phyloP scores from a whole-genome alignment of 2,888 invertebrate genomes.

The Tillus elongatus region DNA sequence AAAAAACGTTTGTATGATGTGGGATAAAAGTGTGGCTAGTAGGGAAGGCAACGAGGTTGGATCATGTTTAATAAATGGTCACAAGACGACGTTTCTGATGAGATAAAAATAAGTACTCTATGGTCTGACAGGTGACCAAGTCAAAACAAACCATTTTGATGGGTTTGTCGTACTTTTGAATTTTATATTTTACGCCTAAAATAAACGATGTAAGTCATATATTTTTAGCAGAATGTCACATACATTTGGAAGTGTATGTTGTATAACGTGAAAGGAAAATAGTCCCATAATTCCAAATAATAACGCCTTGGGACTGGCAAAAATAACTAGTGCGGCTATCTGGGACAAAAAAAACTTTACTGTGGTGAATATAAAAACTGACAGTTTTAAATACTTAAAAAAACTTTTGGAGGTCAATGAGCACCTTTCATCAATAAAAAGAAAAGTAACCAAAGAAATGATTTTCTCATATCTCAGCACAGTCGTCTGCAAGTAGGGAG shows the following conservation, averaged over 20 bases:
- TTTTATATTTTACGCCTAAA: slow-evolving; percentile 8
- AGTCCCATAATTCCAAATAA: slow-evolving; percentile 10
- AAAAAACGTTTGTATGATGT: too few species aligned
- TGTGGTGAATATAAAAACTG: slow-evolving; percentile 12
- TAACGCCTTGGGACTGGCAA: slow-evolving; percentile 17
- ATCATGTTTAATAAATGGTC: too few species aligned
- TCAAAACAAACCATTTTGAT: slow-evolving; percentile 9
- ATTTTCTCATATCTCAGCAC: slow-evolving; percentile 13
- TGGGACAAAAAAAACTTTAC: slow-evolving; percentile 9
- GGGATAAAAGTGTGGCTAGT: too few species aligned
- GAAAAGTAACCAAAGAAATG: slow-evolving; percentile 4
- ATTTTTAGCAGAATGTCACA: slow-evolving; percentile 15
- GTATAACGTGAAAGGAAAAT: slow-evolving; percentile 13
- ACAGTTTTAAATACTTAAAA: slow-evolving; percentile 14
- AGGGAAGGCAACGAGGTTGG: too few species aligned
- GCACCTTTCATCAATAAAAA: slow-evolving; percentile 11
- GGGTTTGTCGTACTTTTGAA: slow-evolving; percentile 13
- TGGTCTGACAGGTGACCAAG: slow-evolving; percentile 14
- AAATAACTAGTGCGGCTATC: slow-evolving; percentile 12
- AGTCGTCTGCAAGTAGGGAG: slow-evolving; percentile 3
- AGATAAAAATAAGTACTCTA: slow-evolving; percentile 11
- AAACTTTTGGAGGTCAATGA: slow-evolving; percentile 6
- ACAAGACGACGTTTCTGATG: too few species aligned
- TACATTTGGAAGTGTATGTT: slow-evolving; percentile 12
- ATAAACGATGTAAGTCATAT: slow-evolving; percentile 14